Conservation (phyloP, 2,888 invertebrate genomes). For the Bibio marci region DNA sequence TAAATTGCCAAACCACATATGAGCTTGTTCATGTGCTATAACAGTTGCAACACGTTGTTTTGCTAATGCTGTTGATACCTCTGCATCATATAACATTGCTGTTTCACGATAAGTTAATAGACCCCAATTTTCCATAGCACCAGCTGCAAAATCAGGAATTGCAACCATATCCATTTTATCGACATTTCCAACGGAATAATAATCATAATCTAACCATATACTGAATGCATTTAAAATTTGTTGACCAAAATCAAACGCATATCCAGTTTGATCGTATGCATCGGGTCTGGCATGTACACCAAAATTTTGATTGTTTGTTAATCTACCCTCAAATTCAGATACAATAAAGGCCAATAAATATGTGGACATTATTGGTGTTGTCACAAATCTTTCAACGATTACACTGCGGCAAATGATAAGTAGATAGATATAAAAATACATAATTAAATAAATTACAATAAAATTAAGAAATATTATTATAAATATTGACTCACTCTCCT, state of each 20-base stretch:
- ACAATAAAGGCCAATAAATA: conserved; percentile 64
- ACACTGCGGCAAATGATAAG: not conserved
- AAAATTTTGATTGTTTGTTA: conserved; percentile 24
- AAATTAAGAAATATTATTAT: too few species aligned
- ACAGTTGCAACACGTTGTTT: conserved; percentile 45
- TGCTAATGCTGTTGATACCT: conserved; percentile 36
- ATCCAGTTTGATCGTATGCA: conserved; percentile 43
- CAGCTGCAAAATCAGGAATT: conserved; percentile 64
- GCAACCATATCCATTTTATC: conserved; percentile 66
- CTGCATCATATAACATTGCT: conserved; percentile 44
- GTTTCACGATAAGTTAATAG: conserved; percentile 39
- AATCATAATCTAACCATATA: conserved; percentile 39
- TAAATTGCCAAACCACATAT: conserved; percentile 49
- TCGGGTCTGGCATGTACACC: conserved; percentile 52
- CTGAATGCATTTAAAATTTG: conserved; percentile 34
- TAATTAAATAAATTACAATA: too few species aligned
- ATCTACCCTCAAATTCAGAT: conserved; percentile 40
- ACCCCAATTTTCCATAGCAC: conserved; percentile 91
- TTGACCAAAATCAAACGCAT: conserved; percentile 43
- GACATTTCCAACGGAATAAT: conserved; percentile 28
- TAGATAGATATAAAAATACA: too few species aligned
- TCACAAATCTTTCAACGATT: conserved; percentile 26
- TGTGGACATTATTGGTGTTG: conserved; percentile 55
- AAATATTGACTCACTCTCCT: too few species aligned
- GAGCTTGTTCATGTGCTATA: conserved; percentile 27